Base-by-base conservation (phyloP, 2,113 vertebrate species). In the Xenopus borealis region DNA sequence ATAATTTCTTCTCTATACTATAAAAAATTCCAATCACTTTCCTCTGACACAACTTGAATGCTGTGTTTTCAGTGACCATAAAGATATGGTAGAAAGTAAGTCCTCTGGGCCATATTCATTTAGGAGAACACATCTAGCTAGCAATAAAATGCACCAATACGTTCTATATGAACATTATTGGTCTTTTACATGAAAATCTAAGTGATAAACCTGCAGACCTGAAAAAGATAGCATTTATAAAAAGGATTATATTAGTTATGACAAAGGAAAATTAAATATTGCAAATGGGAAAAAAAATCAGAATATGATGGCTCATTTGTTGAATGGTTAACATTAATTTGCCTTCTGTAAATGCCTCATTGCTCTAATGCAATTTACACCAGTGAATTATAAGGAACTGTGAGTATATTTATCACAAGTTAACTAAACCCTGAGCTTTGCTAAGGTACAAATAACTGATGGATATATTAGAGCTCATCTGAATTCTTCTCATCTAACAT, bases 241-340 rank as follows among this genome's bases (percentile, higher is more conserved):
- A 55, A 19, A 61, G 53, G 23, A 55, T 61, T 67, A 46, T 69
- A 44, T 68, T 50, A 69, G 73, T 69, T 69, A 76, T 64, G 73
- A 76, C 66, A 69, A 76, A 69, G 66, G 46, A 69, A 76, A 69
- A 76, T 69, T 23, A 69, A 69, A 76, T 69, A 62, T 62, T 63
- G 7, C 59, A 52, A 55, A 64, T 58, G 30, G 59, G 30, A 46
- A 53, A 47, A 55, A 75, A 75, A 68, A 30, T 19, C 20, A 30
- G 45, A 12, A 75, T 52, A 62, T 75, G 65, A 69, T 45, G 73
- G 45, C 66, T 76, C 73, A 76, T 76, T 76, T 76, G 73, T 76
- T 69, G 66, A 76, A 33, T 69, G 73, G 73, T 76, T 76, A 76
- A 53, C 73, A 76, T 63, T 69, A 76, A 76, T 76, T 76, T 76